These are phyloP conservation scores for Pygocentrus nattereri DNA, from an alignment of 2,797 vertebrate genomes.

Conservation along the genomic window DNA sequence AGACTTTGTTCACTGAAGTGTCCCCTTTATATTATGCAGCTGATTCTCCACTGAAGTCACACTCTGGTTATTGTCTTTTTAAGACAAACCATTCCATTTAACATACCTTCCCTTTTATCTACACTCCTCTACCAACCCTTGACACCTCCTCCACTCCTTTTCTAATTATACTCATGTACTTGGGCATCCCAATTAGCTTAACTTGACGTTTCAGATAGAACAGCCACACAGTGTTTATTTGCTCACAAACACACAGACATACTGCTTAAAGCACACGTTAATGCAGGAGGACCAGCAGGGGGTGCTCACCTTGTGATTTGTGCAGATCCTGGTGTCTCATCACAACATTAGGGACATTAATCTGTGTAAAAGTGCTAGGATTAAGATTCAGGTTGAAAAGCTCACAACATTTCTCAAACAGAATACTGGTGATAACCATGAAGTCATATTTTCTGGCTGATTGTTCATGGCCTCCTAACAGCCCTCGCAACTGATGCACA, in stretches of 20 bases:
- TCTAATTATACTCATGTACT: constrained; percentile 27
- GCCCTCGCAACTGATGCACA: not conserved
- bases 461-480: not conserved
- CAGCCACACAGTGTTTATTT: not conserved
- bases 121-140: not conserved
- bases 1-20: no score
- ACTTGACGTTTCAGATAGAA: not conserved
- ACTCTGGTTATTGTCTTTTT: no score
- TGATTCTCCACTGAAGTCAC: no score
- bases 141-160: not conserved
- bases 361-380: not conserved
- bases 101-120: not conserved
- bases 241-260: constrained; percentile 10
- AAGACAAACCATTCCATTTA: not conserved
- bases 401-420: no score
- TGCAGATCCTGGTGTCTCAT: not conserved
- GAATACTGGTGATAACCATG: not conserved
- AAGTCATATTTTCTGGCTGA: not conserved
- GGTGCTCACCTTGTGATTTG: constrained; percentile 30
- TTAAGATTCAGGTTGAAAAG: not conserved
- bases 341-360: no score
- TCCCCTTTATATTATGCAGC: no score
- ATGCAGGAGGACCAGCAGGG: constrained; percentile 34
- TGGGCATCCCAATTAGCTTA: constrained; percentile 28
- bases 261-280: constrained; percentile 5